Base-by-base conservation (phyloP, 2,797 vertebrate genomes). In the Manis pentadactyla region DNA sequence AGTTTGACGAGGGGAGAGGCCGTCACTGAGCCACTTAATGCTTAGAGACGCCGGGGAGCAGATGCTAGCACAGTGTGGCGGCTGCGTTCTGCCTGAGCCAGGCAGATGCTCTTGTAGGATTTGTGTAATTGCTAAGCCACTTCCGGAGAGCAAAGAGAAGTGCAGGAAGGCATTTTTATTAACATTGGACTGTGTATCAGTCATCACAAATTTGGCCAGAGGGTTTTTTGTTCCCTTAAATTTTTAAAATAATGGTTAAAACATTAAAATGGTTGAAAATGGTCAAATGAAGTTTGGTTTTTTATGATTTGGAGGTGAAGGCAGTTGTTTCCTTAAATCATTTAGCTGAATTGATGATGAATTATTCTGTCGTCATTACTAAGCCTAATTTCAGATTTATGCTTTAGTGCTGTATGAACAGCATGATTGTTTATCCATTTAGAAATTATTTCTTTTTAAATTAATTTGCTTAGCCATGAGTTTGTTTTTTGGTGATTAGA, bases 21-120 rank as follows among this genome's bases (percentile, higher is more conserved):
- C 7, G 3, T 31, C 63, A 63, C 61, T 0, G 78, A 7, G 8
- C 98, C 98, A 1, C 21, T 98, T 64, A 99, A 98, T 53, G 83
- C 82, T 3, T 97, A 78, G 85, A 55, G 84, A 42, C 84, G 34
- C 8, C 2, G 3, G 31, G 51, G 69, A 66, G 15, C 4, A 1
- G 46, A 8, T 15, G 34, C 27, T 25, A 5, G 46, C 0, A 0
- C 21, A 4, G 39, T 53, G 81, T 51, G 10, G 71, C 2, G 2
- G 4, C 46, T 1, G 21, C 5, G 0, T 7, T 49, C 19, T 0
- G 4, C 77, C 31, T 12, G 34, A 10, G 57, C 55, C 7, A 1
- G 69, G 68, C 34, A 31, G 34, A 21, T 37, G 42, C 21, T 10
- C 39, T 17, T 15, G 59, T 7, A 25, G 37, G 37, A 1, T 51